Percentiles rank a stretch among this genome's conserved stretches.
phyloP scores from a whole-genome alignment of 1,140 invertebrate genomes.

The Drosophila sulfurigaster region DNA sequence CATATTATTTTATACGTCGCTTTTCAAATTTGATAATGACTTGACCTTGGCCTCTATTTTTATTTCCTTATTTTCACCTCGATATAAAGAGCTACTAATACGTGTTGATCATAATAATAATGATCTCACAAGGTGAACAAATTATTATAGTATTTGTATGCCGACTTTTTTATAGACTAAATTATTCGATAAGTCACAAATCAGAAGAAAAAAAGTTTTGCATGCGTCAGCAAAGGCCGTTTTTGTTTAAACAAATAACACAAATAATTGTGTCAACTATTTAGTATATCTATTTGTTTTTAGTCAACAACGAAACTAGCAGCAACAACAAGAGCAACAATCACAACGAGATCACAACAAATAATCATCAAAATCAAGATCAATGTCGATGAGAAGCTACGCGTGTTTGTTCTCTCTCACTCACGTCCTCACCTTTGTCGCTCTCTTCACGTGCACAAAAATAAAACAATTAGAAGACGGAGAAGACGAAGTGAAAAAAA shows the following conservation, averaged over 20 bases:
- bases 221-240: constrained; percentile 44
- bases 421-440: not conserved
- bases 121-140: constrained; percentile 28
- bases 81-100: not conserved
- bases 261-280: constrained; percentile 10
- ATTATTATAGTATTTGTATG: not conserved
- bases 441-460: not conserved
- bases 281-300: constrained; percentile 24
- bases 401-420: constrained; percentile 8
- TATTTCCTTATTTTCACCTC: not conserved
- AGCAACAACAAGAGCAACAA: constrained; percentile 14
- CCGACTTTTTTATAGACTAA: constrained; percentile 1
- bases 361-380: constrained; percentile 53
- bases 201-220: constrained; percentile 21
- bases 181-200: constrained; percentile 12
- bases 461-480: constrained; percentile 5
- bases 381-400: constrained; percentile 50
- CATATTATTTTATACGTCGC: not conserved
- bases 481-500: not conserved
- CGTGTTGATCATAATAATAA: constrained; percentile 11
- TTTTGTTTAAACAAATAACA: constrained; percentile 11
- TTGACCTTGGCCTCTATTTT: not conserved
- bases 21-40: not conserved
- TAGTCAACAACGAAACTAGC: constrained; percentile 5
- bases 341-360: constrained; percentile 5